Base-by-base conservation (phyloP, 2,797 vertebrate genomes). In the Myioborus melanocephalus region DNA sequence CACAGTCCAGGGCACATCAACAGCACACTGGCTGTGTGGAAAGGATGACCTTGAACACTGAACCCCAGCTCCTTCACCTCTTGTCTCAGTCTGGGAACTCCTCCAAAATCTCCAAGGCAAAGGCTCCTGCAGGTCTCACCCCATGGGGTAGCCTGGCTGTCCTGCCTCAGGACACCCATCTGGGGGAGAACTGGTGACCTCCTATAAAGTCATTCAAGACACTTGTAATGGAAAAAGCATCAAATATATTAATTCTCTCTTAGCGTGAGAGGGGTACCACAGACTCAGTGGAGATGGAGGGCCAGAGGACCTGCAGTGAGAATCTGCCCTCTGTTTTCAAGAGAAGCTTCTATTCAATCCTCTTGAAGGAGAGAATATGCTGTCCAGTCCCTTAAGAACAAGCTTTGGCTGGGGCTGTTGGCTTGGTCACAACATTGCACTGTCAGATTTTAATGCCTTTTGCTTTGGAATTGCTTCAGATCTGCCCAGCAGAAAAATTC, bases 271-370 rank as follows among this genome's bases (percentile, higher is more conserved):
- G 37, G 12, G 6, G 10, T 14, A 39, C 21, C 34, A 30, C 12
- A 49, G 28, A 27, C 28, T 77, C 21, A 8, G 60, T 60, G 44
- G 41, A 90, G 11, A 49, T 2, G 11, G 37, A 71, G 4, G 15
- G 21, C 23, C 59, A 68, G 21, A 49, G 46, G 19, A 4, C 26
- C 6, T 59, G 43, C 14, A 18, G 11, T 41, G 14, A 21, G 10
- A 6, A 66, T 46, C 8, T 46, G 34, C 6, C 21, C 32, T 8
- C 11, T 59, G 19, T n/a, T 26, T 28, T 28, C 0, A 0, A 46
- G 10, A 65, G 43, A 53, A 8, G 18, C 6, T 49, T 80, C 2
- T 1, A 34, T 68, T 70, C 77, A 78, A 32, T 10, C 23, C 23
- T 50, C 32, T n/a, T 41, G 53, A 59, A 75, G 26, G 11, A 83